Evolutionary conservation across 2,797 vertebrate genomes (phyloP).

Genomic region (Australoheros facetus): DNA sequence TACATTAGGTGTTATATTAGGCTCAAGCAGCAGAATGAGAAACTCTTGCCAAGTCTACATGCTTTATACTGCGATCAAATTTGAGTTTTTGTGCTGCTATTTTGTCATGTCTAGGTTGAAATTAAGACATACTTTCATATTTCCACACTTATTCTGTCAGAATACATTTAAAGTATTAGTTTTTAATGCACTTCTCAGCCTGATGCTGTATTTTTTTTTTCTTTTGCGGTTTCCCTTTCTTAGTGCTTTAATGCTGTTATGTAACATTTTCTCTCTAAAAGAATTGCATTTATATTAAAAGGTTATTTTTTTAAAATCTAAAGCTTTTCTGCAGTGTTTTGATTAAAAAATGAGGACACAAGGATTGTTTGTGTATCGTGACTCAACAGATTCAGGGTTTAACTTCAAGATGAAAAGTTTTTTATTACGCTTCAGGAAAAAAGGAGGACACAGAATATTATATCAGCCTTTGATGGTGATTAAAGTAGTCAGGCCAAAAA

Average conservation of each 20-base stretch:
- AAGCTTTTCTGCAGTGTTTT: background rate
- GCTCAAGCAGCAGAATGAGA: no score
- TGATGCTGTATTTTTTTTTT: background rate
- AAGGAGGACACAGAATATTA: background rate
- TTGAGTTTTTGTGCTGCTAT: background rate
- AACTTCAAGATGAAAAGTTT: background rate
- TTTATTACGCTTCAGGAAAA: background rate
- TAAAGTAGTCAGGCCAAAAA: background rate
- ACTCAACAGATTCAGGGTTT: background rate
- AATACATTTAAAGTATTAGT: background rate
- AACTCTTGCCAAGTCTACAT: no score
- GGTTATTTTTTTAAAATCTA: background rate
- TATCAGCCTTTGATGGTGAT: background rate
- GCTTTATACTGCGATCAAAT: background rate
- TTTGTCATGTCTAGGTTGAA: background rate
- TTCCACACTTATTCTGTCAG: background rate
- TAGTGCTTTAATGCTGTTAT: background rate
- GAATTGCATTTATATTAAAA: background rate
- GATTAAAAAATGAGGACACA: background rate
- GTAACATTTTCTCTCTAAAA: background rate
- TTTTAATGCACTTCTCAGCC: background rate
- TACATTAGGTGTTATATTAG: no score
- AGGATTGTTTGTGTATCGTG: background rate
- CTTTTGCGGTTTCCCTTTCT: background rate
- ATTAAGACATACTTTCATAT: background rate